Evolutionary conservation across 2,113 vertebrate species (phyloP).

Genomic region (Triplophysa dalaica): DNA sequence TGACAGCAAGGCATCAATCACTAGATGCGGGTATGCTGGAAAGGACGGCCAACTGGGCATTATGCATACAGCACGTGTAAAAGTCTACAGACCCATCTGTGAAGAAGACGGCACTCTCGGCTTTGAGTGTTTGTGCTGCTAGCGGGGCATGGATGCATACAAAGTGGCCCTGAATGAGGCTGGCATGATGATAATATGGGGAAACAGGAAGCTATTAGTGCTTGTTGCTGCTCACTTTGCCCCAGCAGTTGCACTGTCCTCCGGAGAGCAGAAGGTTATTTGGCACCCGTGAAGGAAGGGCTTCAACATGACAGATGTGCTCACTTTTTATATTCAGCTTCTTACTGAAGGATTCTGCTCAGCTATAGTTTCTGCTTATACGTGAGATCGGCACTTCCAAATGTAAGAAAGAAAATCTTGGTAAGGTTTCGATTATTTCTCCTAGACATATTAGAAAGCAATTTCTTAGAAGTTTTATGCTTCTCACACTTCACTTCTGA

Average conservation of each 20-base stretch:
- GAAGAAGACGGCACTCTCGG: neutral
- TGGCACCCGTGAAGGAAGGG: constrained; percentile 5
- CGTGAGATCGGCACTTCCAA: neutral
- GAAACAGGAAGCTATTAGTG: constrained; percentile 20
- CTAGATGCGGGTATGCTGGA: constrained; percentile 1
- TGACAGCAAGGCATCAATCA: constrained; percentile 52
- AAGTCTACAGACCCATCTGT: neutral
- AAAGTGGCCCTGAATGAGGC: constrained; percentile 19
- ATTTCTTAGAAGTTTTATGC: too few species aligned
- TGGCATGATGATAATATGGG: constrained; percentile 12
- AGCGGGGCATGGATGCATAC: constrained; percentile 16
- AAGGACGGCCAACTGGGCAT: constrained; percentile 20
- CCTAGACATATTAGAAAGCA: neutral
- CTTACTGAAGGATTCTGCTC: constrained; percentile 14
- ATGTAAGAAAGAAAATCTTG: neutral
- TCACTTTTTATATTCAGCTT: constrained; percentile 34
- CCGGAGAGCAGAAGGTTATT: constrained; percentile 17
- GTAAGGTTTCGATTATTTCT: neutral
- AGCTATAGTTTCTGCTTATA: neutral
- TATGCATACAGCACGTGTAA: constrained; percentile 47
- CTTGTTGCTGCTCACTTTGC: constrained; percentile 12
- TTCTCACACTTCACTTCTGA: too few species aligned
- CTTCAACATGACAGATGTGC: constrained; percentile 34
- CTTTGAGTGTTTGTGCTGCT: constrained; percentile 15
- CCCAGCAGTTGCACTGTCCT: constrained; percentile 6